These are phyloP conservation scores for Alligator sinensis DNA, from an alignment of 2,113 vertebrate species.

Conservation along the genomic window DNA sequence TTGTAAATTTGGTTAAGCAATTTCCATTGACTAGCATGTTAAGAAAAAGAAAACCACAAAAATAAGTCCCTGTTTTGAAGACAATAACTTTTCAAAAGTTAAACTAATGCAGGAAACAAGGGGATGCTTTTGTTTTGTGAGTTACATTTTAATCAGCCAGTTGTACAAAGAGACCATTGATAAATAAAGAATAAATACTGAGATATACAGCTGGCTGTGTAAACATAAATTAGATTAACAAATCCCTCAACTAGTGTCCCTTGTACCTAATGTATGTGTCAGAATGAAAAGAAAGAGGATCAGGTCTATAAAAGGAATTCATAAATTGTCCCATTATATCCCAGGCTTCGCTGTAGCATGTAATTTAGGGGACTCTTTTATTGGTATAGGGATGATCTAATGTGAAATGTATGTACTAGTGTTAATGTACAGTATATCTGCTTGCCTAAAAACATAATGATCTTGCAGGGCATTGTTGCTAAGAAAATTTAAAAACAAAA, in stretches of 20 bases:
- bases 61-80: slow-evolving; percentile 70
- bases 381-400: slow-evolving; percentile 65
- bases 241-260: slow-evolving; percentile 69
- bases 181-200: slow-evolving; percentile 59
- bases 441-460: slow-evolving; percentile 53
- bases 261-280: background rate
- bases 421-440: slow-evolving; percentile 32
- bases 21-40: slow-evolving; percentile 23
- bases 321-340: slow-evolving; percentile 49
- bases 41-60: slow-evolving; percentile 68
- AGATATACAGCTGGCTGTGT: slow-evolving; percentile 65
- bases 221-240: slow-evolving; percentile 79
- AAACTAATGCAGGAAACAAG: slow-evolving; percentile 58
- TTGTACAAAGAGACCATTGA: slow-evolving; percentile 78
- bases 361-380: slow-evolving; percentile 64
- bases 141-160: slow-evolving; percentile 73
- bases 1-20: slow-evolving; percentile 64
- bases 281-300: slow-evolving; percentile 37
- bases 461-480: background rate
- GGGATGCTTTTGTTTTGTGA: slow-evolving; percentile 73
- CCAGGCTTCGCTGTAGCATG: slow-evolving; percentile 55
- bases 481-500: background rate
- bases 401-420: slow-evolving; percentile 28
- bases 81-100: slow-evolving; percentile 57
- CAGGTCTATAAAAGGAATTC: slow-evolving; percentile 42